Percentiles rank a stretch among this genome's conserved stretches.
phyloP scores from a whole-genome alignment of 2,797 vertebrate species.

The Microcaecilia unicolor region DNA sequence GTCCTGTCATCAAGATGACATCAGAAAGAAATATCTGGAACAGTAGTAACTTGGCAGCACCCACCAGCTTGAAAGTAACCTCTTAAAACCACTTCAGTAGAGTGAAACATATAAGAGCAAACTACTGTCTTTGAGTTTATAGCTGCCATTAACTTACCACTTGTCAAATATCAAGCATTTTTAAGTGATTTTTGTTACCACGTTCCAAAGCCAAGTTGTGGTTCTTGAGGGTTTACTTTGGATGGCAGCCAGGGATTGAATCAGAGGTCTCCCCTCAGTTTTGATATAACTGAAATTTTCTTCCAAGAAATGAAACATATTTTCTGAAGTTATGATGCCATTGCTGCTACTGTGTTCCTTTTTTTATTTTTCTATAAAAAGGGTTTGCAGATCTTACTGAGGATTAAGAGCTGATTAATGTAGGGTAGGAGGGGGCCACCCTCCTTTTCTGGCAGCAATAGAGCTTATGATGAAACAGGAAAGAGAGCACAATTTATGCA shows the following conservation, averaged over 20 bases:
- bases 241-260: neutral
- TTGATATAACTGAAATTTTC: too few relatives aligned
- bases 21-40: neutral
- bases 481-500: too few relatives aligned
- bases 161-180: neutral
- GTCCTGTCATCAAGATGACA: neutral
- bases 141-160: neutral
- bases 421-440: too few relatives aligned
- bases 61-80: neutral
- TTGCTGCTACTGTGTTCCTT: conserved; percentile 1
- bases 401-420: too few relatives aligned
- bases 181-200: neutral
- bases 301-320: too few relatives aligned
- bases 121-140: neutral
- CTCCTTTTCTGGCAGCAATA: too few relatives aligned
- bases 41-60: fast-evolving
- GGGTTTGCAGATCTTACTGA: too few relatives aligned
- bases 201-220: conserved; percentile 3
- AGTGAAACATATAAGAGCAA: neutral
- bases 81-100: neutral
- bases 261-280: neutral
- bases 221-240: conserved; percentile 5
- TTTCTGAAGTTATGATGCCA: too few relatives aligned
- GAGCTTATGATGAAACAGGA: too few relatives aligned
- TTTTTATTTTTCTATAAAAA: neutral